Base-by-base conservation (phyloP, 2,113 vertebrate genomes). In the Corynorhinus townsendii region DNA sequence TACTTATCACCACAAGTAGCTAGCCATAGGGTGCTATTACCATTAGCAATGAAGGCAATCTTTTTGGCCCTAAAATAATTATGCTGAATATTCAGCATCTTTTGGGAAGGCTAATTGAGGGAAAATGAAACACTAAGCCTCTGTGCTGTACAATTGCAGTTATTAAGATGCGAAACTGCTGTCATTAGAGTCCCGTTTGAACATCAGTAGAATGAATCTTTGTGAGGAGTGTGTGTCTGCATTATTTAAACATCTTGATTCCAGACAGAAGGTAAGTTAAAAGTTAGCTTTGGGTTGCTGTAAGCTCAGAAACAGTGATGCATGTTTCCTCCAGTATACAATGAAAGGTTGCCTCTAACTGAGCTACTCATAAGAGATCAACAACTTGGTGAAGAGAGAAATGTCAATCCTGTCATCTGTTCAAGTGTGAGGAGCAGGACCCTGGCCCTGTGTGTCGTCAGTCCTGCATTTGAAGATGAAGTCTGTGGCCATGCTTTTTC, bases 321-420 rank as follows among this genome's bases (percentile, higher is more conserved):
- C 96, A 94, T 97, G 87, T 97, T 75, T 96, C 9, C 56, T 77
- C 97, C 83, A 93, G 80, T 90, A 96, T 92, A 96, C 93, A 97
- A 96, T 96, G 97, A 73, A 38, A 91, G 95, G 93, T 92, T 64
- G 85, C 97, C 95, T 97, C 98, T 98, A 88, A 97, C 98, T 97
- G 97, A 96, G 97, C 96, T 97, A 96, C 88, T 98, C 93, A 92
- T 97, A 96, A 97, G 98, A 98, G 98, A 98, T 96, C 94, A 93
- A 96, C 97, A 98, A 97, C 92, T 96, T 92, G 96, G 97, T 97
- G 97, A 98, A 96, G 96, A 97, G 91, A 98, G 95, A 86, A 97
- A 97, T 94, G 97, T 97, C 95, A 98, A 97, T 82, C 45, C 28
- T 93, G 85, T 97, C 96, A 91, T 98, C 97, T 98, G 95, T 97